Evolutionary conservation across 2,888 invertebrate genomes (phyloP).

Genomic region (Mesorhabditis spiculigera): DNA sequence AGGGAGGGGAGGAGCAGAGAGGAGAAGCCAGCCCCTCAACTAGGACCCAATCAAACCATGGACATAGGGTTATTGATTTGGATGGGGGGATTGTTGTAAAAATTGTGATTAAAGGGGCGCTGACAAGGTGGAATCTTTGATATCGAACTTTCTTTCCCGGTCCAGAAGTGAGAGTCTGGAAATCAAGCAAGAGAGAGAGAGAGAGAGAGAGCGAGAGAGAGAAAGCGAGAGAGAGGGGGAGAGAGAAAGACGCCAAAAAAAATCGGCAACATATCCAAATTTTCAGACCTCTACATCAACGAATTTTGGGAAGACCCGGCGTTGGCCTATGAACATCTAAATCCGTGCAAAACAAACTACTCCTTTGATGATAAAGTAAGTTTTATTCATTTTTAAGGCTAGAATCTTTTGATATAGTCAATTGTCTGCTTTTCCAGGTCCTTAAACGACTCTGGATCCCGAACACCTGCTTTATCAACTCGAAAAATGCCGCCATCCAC

Average conservation of each 20-base stretch:
- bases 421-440: slow-evolving; percentile 17
- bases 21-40: no score
- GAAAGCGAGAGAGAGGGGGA: no score
- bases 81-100: no score
- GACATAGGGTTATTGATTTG: no score
- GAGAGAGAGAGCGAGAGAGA: not conserved
- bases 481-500: slow-evolving; percentile 57
- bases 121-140: no score
- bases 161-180: no score
- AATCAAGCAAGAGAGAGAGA: slow-evolving; percentile 2
- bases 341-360: slow-evolving; percentile 57
- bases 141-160: no score
- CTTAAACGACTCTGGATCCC: slow-evolving; percentile 57
- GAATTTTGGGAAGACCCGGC: slow-evolving; percentile 59
- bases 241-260: no score
- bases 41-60: no score
- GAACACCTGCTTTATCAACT: slow-evolving; percentile 54
- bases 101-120: no score
- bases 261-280: no score
- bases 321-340: slow-evolving; percentile 53
- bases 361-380: slow-evolving; percentile 56
- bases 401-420: not conserved
- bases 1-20: no score
- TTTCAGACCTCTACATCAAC: slow-evolving; percentile 57
- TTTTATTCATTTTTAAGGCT: not conserved